phyloP scores from a whole-genome alignment of 2,888 invertebrate species.

The Schizotus pectinicornis region DNA sequence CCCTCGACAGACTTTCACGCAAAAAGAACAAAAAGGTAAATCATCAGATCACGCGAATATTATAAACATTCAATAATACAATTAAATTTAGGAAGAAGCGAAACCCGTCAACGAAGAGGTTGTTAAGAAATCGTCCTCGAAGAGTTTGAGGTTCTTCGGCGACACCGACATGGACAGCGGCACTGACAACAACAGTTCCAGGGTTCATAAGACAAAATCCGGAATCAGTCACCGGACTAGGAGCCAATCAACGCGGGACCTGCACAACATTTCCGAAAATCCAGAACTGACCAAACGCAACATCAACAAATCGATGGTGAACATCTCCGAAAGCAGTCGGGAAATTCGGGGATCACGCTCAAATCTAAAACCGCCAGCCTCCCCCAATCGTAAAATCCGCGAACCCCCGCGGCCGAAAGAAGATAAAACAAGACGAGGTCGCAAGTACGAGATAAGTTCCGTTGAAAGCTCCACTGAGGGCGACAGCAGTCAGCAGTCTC shows the following conservation, averaged over 20 bases:
- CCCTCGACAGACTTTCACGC: conserved; percentile 73
- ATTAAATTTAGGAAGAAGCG: conserved; percentile 51
- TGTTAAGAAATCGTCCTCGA: conserved; percentile 62
- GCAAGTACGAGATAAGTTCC: conserved; percentile 62
- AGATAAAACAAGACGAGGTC: conserved; percentile 54
- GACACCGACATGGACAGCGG: conserved; percentile 80
- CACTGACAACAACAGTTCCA: conserved; percentile 54
- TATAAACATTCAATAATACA: not conserved
- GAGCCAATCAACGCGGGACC: conserved; percentile 59
- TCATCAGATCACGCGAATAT: too few relatives aligned
- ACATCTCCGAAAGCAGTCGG: conserved; percentile 43
- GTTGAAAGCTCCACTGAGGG: conserved; percentile 76
- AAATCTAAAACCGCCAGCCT: conserved; percentile 55
- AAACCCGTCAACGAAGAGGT: conserved; percentile 43
- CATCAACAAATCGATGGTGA: conserved; percentile 58
- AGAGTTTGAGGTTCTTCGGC: conserved; percentile 83
- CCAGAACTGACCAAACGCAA: conserved; percentile 52
- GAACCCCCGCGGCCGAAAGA: conserved; percentile 49
- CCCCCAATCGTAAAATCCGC: conserved; percentile 46
- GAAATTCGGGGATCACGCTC: conserved; percentile 47
- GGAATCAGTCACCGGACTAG: conserved; percentile 38
- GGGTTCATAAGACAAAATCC: conserved; percentile 40
- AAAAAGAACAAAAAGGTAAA: conserved; percentile 67
- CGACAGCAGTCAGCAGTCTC: conserved; percentile 79
- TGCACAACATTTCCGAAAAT: conserved; percentile 66